Conservation (phyloP, 1,140 invertebrate genomes). For the Plectus sambesii region DNA sequence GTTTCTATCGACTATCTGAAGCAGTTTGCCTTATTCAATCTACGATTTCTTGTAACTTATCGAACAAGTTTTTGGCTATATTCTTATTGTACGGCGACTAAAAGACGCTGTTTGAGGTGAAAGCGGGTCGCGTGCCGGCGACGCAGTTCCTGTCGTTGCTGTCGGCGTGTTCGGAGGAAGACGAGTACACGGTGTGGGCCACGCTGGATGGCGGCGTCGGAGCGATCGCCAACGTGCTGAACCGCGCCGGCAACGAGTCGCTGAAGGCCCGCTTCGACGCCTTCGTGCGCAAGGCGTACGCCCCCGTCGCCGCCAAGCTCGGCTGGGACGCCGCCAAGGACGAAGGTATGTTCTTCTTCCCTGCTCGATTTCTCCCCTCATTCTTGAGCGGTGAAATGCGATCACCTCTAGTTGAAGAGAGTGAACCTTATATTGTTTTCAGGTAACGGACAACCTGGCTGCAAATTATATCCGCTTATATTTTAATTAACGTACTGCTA, state of each 20-base stretch:
- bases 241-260: slow-evolving; percentile 17
- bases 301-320: slow-evolving; percentile 42
- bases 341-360: slow-evolving; percentile 43
- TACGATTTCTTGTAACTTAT: slow-evolving; percentile 1
- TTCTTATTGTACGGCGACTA: neutral
- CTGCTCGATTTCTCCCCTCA: no score
- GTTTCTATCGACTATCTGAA: no score
- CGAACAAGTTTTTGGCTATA: no score
- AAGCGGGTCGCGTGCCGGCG: slow-evolving; percentile 24
- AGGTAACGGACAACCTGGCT: no score
- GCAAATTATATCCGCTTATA: no score
- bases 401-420: no score
- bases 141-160: slow-evolving; percentile 38
- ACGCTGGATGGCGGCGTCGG: slow-evolving; percentile 22
- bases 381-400: no score
- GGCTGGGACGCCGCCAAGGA: slow-evolving; percentile 48
- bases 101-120: slow-evolving; percentile 6
- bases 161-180: slow-evolving; percentile 28
- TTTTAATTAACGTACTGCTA: no score
- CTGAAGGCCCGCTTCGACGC: slow-evolving; percentile 41
- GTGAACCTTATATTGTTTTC: no score
- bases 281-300: slow-evolving; percentile 44
- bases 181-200: slow-evolving; percentile 42
- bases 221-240: slow-evolving; percentile 14
- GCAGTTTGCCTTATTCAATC: no score